These are phyloP conservation scores for Leuciscus waleckii DNA, from an alignment of 2,797 vertebrate species.

Conservation along the genomic window DNA sequence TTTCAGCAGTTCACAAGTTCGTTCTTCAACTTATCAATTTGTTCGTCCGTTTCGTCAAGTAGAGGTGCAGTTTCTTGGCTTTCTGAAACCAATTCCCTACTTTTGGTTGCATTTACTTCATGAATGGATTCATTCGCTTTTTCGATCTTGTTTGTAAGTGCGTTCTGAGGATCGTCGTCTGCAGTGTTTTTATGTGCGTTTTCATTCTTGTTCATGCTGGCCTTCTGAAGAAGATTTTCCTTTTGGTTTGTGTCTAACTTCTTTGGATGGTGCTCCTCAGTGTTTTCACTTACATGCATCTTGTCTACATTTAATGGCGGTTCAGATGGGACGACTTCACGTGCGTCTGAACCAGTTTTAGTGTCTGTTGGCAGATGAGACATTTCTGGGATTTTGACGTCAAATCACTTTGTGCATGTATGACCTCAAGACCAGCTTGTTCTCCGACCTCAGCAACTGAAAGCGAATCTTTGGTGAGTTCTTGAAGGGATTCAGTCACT, in stretches of 20 bases:
- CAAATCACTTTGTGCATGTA: background rate
- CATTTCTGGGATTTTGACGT: background rate
- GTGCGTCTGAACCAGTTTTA: background rate
- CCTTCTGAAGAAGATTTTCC: background rate
- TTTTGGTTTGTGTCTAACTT: conserved; percentile 8
- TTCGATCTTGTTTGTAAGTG: background rate
- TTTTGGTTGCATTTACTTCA: background rate
- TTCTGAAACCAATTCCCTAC: background rate
- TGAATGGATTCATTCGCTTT: background rate
- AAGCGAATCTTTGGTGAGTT: background rate
- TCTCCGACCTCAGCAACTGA: background rate
- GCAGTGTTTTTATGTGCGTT: background rate
- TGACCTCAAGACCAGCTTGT: background rate
- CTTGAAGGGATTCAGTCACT: conserved; percentile 43
- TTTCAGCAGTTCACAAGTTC: conserved; percentile 27
- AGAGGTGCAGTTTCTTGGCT: background rate
- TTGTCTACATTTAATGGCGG: background rate
- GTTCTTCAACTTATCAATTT: conserved; percentile 51
- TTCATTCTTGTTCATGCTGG: conserved; percentile 4
- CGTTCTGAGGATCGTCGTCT: background rate
- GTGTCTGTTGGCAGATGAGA: background rate
- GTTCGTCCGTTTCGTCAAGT: conserved; percentile 28
- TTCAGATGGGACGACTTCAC: background rate
- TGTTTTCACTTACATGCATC: conserved; percentile 39
- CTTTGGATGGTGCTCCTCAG: conserved; percentile 67